A percentile compares a stretch with the other conserved stretches of the same genome.
Evolutionary conservation across 2,888 invertebrate species (phyloP).

Genomic region (Polymixis lichenea): DNA sequence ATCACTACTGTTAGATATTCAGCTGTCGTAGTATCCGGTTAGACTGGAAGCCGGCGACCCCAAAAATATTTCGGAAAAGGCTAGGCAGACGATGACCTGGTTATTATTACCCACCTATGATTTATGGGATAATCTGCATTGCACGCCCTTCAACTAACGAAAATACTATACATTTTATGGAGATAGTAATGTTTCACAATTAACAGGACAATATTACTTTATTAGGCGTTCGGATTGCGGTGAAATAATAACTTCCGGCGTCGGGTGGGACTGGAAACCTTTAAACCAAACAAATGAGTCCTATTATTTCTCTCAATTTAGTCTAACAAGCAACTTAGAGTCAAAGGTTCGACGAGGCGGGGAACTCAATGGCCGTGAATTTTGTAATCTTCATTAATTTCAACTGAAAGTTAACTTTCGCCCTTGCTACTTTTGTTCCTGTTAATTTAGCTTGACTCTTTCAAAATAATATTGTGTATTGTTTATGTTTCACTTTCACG

Average conservation of each 20-base stretch:
- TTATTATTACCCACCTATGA: no score
- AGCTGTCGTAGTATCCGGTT: no score
- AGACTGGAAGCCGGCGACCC: no score
- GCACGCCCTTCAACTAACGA: background rate
- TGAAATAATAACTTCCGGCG: constrained; percentile 78
- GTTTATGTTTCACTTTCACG: constrained; percentile 61
- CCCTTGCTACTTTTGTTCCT: constrained; percentile 81
- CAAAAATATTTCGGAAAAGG: no score
- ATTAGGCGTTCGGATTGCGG: constrained; percentile 74
- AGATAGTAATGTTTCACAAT: constrained; percentile 29
- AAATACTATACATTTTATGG: background rate
- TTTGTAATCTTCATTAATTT: constrained; percentile 90
- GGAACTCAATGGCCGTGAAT: constrained; percentile 90
- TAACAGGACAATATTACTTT: constrained; percentile 55
- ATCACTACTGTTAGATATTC: no score
- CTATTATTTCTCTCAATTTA: constrained; percentile 91
- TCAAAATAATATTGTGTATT: constrained; percentile 65
- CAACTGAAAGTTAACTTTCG: constrained; percentile 84
- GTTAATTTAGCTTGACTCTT: constrained; percentile 75
- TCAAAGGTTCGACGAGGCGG: constrained; percentile 88
- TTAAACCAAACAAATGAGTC: constrained; percentile 89
- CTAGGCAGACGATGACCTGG: no score
- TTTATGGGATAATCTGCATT: no score
- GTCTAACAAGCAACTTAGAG: constrained; percentile 88
- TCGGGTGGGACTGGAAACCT: constrained; percentile 79